These are phyloP conservation scores for Hedychridium roseum DNA, from an alignment of 2,888 invertebrate genomes.

Conservation along the genomic window DNA sequence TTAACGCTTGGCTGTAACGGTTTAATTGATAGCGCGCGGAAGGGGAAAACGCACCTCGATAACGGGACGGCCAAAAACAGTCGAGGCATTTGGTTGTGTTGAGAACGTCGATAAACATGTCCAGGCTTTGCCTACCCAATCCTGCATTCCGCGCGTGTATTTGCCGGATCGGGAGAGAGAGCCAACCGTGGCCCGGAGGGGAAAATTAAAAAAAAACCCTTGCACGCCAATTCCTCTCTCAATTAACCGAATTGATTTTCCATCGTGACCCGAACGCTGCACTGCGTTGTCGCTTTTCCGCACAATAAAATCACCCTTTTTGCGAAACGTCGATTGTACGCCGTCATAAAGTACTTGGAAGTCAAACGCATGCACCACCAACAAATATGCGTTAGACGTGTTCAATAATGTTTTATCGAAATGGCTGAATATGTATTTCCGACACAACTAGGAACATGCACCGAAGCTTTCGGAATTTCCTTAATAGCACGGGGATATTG, in stretches of 20 bases:
- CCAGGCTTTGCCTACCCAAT: conserved; percentile 43
- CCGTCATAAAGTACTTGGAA: too few relatives aligned
- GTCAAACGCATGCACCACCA: too few relatives aligned
- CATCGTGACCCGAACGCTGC: conserved; percentile 21
- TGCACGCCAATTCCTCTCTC: conserved; percentile 44
- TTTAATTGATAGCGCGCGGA: conserved; percentile 42
- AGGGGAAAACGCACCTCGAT: conserved; percentile 35
- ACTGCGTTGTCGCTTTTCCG: conserved; percentile 29
- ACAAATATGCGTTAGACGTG: too few relatives aligned
- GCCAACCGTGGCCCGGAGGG: conserved; percentile 17
- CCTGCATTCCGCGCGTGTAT: conserved; percentile 46
- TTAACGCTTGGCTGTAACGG: too few relatives aligned
- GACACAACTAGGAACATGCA: too few relatives aligned
- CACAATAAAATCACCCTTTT: conserved; percentile 28
- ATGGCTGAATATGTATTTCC: too few relatives aligned
- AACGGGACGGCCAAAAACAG: conserved; percentile 40
- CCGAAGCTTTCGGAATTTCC: too few relatives aligned
- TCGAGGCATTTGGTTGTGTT: conserved; percentile 30
- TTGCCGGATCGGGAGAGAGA: conserved; percentile 26
- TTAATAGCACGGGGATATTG: too few relatives aligned
- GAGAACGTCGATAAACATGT: conserved; percentile 54
- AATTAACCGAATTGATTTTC: conserved; percentile 57
- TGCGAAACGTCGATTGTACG: too few relatives aligned
- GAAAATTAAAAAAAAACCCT: conserved; percentile 20
- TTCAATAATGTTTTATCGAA: too few relatives aligned